Evolutionary conservation across 1,140 invertebrate species (phyloP).

Genomic region (Neodiprion pinetum): DNA sequence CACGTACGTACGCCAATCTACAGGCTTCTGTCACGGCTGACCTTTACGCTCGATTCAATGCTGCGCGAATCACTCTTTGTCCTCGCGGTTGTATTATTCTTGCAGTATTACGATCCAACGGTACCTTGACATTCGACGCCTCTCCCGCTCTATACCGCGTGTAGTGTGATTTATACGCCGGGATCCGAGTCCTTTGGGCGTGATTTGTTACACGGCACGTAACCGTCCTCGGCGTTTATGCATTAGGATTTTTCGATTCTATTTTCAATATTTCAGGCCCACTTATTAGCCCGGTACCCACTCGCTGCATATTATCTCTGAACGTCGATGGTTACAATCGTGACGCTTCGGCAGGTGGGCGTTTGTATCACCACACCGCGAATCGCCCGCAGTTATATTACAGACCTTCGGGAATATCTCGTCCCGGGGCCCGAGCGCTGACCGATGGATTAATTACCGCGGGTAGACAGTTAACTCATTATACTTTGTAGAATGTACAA

Average conservation of each 20-base stretch:
- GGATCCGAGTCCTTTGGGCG: not conserved
- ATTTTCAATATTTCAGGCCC: conserved; percentile 1
- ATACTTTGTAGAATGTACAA: not conserved
- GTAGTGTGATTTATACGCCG: not conserved
- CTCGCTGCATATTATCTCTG: not conserved
- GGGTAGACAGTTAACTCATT: not conserved
- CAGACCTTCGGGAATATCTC: not conserved
- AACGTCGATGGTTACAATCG: too few relatives aligned
- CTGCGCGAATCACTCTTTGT: not conserved
- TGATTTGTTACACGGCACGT: not conserved
- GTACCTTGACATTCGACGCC: conserved; percentile 1
- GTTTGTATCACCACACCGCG: not conserved
- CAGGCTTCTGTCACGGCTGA: not conserved
- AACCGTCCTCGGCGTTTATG: not conserved
- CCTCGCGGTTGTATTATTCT: not conserved
- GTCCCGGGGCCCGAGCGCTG: not conserved
- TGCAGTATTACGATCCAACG: not conserved
- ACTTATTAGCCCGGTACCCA: not conserved
- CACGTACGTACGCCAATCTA: not conserved
- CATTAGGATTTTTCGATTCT: not conserved
- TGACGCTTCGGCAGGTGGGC: conserved; percentile 3
- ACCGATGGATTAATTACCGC: conserved; percentile 4
- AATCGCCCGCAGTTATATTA: not conserved
- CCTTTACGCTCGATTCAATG: conserved; percentile 7
- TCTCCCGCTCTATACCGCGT: not conserved